A percentile compares a stretch with the other conserved stretches of the same genome.
These are phyloP conservation scores for Scotopteryx bipunctaria DNA, from an alignment of 2,888 invertebrate genomes.

Conservation along the genomic window DNA sequence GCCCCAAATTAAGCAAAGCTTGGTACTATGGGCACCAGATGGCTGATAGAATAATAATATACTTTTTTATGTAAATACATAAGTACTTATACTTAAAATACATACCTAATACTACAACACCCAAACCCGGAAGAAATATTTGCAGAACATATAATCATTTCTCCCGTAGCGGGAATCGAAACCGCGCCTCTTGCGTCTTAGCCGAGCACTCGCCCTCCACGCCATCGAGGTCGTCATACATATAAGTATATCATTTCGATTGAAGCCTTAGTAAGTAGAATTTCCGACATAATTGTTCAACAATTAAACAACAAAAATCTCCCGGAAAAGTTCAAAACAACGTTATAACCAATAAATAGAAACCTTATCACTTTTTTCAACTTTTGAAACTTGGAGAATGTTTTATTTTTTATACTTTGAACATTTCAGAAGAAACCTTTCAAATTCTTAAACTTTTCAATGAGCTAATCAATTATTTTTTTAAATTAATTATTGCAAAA, in stretches of 20 bases:
- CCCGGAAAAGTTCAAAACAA: background rate
- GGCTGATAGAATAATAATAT: too few species aligned
- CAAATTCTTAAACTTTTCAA: background rate
- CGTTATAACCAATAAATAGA: conserved; percentile 14
- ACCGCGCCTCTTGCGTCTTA: too few species aligned
- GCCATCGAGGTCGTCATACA: too few species aligned
- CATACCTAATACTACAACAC: too few species aligned
- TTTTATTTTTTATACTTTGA: conserved; percentile 1
- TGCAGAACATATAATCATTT: too few species aligned
- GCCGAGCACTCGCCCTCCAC: too few species aligned
- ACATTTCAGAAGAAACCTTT: conserved; percentile 1
- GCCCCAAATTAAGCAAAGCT: too few species aligned
- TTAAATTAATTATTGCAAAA: background rate
- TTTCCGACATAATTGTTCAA: background rate
- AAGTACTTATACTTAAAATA: too few species aligned
- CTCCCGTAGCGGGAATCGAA: too few species aligned
- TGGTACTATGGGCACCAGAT: too few species aligned
- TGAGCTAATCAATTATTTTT: background rate
- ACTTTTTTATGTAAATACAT: too few species aligned
- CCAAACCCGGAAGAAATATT: too few species aligned
- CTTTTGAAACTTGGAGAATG: conserved; percentile 31
- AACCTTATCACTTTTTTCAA: conserved; percentile 34
- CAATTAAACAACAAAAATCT: conserved; percentile 1
- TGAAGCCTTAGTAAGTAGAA: background rate
- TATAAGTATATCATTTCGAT: background rate